Evolutionary conservation across 2,113 vertebrate genomes (phyloP), one percentile per base, ranked within the genome.

Genomic region (Platysternon megacephalum): DNA sequence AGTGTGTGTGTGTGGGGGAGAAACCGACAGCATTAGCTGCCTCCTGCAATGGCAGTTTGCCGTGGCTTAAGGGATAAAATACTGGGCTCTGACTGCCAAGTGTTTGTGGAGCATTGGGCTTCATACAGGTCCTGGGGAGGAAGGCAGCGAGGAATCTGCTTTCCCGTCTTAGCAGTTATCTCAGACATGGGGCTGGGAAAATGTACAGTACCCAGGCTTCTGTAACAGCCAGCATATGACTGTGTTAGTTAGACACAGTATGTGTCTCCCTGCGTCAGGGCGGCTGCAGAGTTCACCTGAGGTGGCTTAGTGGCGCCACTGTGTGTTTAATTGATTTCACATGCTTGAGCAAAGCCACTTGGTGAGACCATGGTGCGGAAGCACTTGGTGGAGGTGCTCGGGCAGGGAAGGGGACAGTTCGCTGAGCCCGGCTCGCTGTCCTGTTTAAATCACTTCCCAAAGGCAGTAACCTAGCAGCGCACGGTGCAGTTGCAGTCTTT

Each of bases 31-130:
- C 68, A 84, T 58, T 82, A 68, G 86, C 55, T 94, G 85, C n/a
- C n/a, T n/a, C n/a, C n/a, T n/a, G n/a, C n/a, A 82, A 80, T 82
- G 82, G 51, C 88, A 72, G 5, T 0, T 0, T 94, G 93, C 91
- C 51, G 46, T 87, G 94, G 90, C 85, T 94, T 91, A 89, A 92
- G 52, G 95, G 85, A 89, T 94, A 88, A 80, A 72, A 82, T 90
- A n/a, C 26, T 89, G 76, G 87, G 91, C 93, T 93, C 51, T 87
- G 29, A 6, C 86, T 89, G 48, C 86, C 90, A n/a, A 82, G 35
- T 4, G 61, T 93, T 93, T 84, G 90, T n/a, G 85, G 86, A 93
- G n/a, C 84, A 29, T 17, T 86, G 42, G 1, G 48, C 85, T 91
- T 85, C 46, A 53, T 1, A 2, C 65, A 21, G 65, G 35, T 68